Evolutionary conservation across 2,888 invertebrate species (phyloP).

Genomic region (Drosophila heteroneura): DNA sequence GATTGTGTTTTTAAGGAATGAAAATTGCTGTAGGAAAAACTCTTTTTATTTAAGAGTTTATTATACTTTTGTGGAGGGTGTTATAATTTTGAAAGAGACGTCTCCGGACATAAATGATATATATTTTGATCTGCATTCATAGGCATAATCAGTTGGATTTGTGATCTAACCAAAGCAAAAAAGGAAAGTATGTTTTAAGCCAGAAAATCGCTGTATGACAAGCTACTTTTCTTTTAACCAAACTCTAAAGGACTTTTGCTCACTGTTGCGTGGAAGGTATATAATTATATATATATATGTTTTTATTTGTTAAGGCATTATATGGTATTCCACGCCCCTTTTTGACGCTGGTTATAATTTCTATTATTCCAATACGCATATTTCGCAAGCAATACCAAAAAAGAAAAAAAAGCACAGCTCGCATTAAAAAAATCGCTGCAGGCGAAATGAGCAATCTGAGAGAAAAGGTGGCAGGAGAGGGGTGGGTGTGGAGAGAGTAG

Average conservation of each 20-base stretch:
- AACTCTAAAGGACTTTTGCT: not conserved
- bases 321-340: not conserved
- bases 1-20: not conserved
- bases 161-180: too few relatives aligned
- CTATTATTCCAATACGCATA: constrained; percentile 67
- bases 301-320: not conserved
- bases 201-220: not conserved
- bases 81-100: not conserved
- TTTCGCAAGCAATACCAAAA: constrained; percentile 31
- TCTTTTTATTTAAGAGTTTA: not conserved
- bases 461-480: not conserved
- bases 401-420: constrained; percentile 22
- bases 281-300: not conserved
- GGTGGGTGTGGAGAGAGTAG: not conserved
- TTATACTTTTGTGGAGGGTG: not conserved
- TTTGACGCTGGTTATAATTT: constrained; percentile 30
- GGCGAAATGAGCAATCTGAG: constrained; percentile 69
- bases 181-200: not conserved
- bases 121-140: not conserved
- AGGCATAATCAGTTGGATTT: not conserved
- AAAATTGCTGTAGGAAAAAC: not conserved
- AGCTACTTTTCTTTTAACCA: not conserved
- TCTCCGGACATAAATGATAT: not conserved
- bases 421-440: constrained; percentile 50
- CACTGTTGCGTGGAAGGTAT: not conserved